Evolutionary conservation across 2,113 vertebrate genomes (phyloP), one percentile per base, ranked within the genome.

Genomic region (Ranitomeya imitator): DNA sequence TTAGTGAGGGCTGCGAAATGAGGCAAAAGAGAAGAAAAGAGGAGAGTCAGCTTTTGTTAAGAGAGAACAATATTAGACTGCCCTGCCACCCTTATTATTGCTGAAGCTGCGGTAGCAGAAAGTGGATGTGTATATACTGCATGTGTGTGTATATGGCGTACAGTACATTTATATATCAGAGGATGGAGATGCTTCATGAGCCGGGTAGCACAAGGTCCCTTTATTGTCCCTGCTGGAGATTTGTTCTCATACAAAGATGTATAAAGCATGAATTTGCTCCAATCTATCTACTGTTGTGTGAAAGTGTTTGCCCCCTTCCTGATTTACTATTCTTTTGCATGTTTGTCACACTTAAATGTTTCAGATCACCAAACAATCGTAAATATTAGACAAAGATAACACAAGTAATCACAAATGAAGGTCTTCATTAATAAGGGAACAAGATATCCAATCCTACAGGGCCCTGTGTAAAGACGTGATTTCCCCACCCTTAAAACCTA

Each of bases 1-100:
- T 88, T 88, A 83, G 63, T 82, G 80, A 88, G 67, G 79, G 52
- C 79, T 37, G 86, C 69, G 65, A 88, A 88, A 88, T 88, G 81
- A 84, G 81, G 87, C 81, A 84, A 84, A 88, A 84, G 52, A 31
- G 55, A 74, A 87, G 59, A 73, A 83, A 84, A 88, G 77, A 69
- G 5, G 63, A 69, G 85, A 78, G 59, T 78, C 71, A 21, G 71
- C 87, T 88, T 88, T 88, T 88, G 80, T 88, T 88, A 61, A 55
- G 45, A 63, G 69, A 71, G 79, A 83, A 88, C 67, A 74, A 23
- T 83, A 83, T 83, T 88, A 83, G 69, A 88, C 79, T 76, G 67
- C 79, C 37, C 86, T 83, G 67, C 14, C 71, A 76, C 79, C 69
- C 69, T 76, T 83, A 52, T 83, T 83, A 83, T 52, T 51, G 79